These are phyloP conservation scores for Monomorium pharaonis DNA, from an alignment of 1,140 invertebrate species.

Conservation along the genomic window DNA sequence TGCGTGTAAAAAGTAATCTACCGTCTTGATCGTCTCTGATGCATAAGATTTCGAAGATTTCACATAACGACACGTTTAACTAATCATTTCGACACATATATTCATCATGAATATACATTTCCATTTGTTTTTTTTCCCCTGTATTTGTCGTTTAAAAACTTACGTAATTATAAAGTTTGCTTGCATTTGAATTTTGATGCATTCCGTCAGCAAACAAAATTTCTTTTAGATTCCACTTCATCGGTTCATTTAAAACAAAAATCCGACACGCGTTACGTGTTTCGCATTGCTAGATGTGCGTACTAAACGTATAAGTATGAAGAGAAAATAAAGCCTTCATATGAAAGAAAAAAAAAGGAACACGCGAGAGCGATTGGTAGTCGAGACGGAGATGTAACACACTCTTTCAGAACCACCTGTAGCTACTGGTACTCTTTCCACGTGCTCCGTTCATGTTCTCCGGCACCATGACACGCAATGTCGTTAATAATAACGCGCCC, in stretches of 20 bases:
- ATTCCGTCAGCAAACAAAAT: not conserved
- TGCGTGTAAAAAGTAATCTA: conserved; percentile 12
- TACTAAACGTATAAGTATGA: not conserved
- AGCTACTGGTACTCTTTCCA: conserved; percentile 57
- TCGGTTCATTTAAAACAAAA: not conserved
- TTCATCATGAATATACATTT: conserved; percentile 6
- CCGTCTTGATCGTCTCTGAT: conserved; percentile 15
- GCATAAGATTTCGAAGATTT: not conserved
- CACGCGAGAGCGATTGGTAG: conserved; percentile 32
- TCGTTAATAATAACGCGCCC: conserved; percentile 71
- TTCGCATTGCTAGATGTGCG: not conserved
- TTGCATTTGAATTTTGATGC: not conserved
- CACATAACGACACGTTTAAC: not conserved
- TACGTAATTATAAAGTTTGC: not conserved
- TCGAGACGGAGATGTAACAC: conserved; percentile 47
- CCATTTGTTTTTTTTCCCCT: not conserved
- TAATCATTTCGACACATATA: conserved; percentile 23
- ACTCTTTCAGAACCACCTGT: conserved; percentile 69
- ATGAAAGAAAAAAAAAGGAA: conserved; percentile 34
- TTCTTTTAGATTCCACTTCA: not conserved
- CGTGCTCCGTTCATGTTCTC: conserved; percentile 39
- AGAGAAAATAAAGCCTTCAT: not conserved
- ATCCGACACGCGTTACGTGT: not conserved
- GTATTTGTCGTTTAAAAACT: not conserved
- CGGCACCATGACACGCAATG: conserved; percentile 65